Evolutionary conservation across 2,888 invertebrate genomes (phyloP), one percentile per base, ranked within the genome.

Genomic region (Automeris io): DNA sequence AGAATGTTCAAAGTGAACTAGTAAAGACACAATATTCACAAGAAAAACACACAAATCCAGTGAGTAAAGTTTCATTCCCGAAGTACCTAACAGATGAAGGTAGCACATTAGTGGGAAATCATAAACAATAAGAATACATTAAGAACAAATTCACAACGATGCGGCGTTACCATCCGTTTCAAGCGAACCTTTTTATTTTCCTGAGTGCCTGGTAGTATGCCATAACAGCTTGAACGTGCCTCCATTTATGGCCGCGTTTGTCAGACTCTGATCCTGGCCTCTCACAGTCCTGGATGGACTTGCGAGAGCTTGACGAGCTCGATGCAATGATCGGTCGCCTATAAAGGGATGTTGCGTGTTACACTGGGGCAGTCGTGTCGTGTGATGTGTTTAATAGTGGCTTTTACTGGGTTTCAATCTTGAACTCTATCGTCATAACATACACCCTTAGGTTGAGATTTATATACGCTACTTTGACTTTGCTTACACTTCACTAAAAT

Each of bases 191-290:
- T 92, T 95, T 94, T 88, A 95, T 95, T 89, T 94, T 93, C 88
- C 95, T 91, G 75, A 95, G 91, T 62, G 94, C 92, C 87, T 93
- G 92, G 90, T 95, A 95, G 89, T 94, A 93, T 70, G 94, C 93
- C 93, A 95, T 93, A 72, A 94, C 95, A 65, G 94, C 94, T 73
- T 94, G 91, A 64, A 95, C 91, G 88, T 93, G 94, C 82, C 92
- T 91, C 95, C 95, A 95, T 78, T 93, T 93, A 88, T 93, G 93
- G 72, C 85, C 88, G 49, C 78, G 74, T 75, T 77, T 83, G 69
- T 82, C 82, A 60, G 78, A 65, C 51, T 81, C 80, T 53, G 83
- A 73, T 51, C 59, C 77, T 44, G 61, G 75, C 65, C 56, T 73
- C 70, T 77, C 78, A 49, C 80, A 67, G 68, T 80, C 82, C 72